Evolutionary conservation across 1,140 invertebrate genomes (phyloP), one percentile per base, ranked within the genome.

Genomic region (Lucilia cuprina): DNA sequence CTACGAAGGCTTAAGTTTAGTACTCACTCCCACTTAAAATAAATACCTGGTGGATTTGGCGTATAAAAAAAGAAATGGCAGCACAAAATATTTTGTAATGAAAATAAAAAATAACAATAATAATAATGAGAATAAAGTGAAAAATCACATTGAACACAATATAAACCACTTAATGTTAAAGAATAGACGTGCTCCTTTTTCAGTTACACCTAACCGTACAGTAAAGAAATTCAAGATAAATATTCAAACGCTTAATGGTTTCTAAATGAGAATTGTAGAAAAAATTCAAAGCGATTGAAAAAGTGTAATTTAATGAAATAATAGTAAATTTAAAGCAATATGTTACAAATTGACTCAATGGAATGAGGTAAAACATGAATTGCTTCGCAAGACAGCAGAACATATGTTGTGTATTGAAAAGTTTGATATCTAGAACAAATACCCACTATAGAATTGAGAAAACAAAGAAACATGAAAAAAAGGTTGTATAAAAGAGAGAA

Each of bases 81-180:
- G 5, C 41, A 41, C 0, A 60, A 60, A 30, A 30, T 30, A 30
- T 30, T 30, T 30, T 30, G 3, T n/a, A 60, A 17, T 60, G 55
- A 60, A 17, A 17, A n/a, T 60, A 17, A 60, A 60, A 3, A n/a
- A 60, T n/a, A 60, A n/a, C n/a, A n/a, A n/a, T 17, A n/a, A 60
- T n/a, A n/a, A 60, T n/a, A 60, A n/a, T 60, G 50, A 17, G 17
- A 60, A 19, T 49, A 80, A 80, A 80, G 77, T 80, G 77, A 80
- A 50, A 80, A 80, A 80, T 80, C 41, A 80, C 77, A 49, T 80
- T 80, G 65, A 70, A 70, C 77, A 70, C 77, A 80, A 19, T 50
- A 49, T 49, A 49, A 80, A 17, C 77, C 77, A 80, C 41, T 50
- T 70, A 70, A 60, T 14, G 55, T 60, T 60, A n/a, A 60, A 70